Evolutionary conservation across 2,113 vertebrate genomes (phyloP).

Genomic region (Dunckerocampus dactyliophorus): DNA sequence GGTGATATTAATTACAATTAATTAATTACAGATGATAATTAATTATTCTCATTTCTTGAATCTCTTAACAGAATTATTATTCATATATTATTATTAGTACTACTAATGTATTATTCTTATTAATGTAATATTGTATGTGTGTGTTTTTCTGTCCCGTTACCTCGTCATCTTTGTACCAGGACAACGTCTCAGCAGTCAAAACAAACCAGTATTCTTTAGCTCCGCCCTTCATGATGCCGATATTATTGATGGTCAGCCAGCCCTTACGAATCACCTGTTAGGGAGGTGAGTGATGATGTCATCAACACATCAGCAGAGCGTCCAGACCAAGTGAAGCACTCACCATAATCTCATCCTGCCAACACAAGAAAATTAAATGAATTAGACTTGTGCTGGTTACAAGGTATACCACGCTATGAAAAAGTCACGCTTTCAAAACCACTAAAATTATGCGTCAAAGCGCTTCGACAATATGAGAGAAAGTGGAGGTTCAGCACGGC

Average conservation of each 20-base stretch:
- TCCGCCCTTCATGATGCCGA: constrained; percentile 97
- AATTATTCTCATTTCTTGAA: no score
- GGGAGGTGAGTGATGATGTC: constrained; percentile 5
- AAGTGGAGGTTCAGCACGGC: no score
- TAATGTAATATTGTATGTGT: background rate
- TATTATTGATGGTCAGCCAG: constrained; percentile 99
- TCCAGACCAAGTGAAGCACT: constrained; percentile 37
- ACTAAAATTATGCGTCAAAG: no score
- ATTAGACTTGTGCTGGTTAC: no score
- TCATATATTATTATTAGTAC: no score
- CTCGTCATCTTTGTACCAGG: constrained; percentile 99
- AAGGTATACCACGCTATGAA: background rate
- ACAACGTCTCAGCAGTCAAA: constrained; percentile 91
- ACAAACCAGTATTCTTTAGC: constrained; percentile 99
- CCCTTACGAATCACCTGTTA: constrained; percentile 94
- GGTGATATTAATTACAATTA: no score
- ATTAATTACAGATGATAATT: no score
- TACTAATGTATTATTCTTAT: no score
- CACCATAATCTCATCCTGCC: constrained; percentile 76
- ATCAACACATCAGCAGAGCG: background rate
- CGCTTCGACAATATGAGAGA: no score
- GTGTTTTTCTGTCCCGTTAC: constrained; percentile 64
- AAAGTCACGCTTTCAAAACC: no score
- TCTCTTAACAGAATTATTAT: no score
- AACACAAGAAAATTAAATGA: constrained; percentile 33